Percentiles rank a stretch among this genome's conserved stretches.
Conservation (phyloP, 1,140 invertebrate species). For the Meloidogyne hapla region DNA sequence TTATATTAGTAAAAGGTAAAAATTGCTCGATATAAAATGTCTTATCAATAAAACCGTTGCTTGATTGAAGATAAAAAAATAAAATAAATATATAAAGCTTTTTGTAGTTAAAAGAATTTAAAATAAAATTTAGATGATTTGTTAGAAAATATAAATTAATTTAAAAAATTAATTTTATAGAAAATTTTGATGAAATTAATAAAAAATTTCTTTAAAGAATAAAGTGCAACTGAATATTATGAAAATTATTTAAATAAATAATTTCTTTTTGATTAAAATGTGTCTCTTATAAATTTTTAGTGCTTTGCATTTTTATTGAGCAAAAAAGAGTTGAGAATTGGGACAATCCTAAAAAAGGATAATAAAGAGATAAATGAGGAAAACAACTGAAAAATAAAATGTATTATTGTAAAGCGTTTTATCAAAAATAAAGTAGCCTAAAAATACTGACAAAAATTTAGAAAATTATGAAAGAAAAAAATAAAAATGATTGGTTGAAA, state of each 20-base stretch:
- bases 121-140: no score
- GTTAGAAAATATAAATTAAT: no score
- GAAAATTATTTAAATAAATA: no score
- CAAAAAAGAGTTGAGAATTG: not conserved
- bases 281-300: not conserved
- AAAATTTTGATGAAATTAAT: no score
- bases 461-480: not conserved
- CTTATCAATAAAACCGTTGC: not conserved
- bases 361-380: not conserved
- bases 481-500: not conserved
- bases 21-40: not conserved
- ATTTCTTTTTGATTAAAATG: conserved; percentile 3
- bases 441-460: no score
- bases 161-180: no score
- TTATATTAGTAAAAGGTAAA: not conserved
- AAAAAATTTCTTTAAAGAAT: no score
- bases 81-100: no score
- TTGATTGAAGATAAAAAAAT: no score
- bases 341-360: not conserved
- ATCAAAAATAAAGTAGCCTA: no score
- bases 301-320: not conserved
- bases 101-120: no score
- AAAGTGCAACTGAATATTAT: no score
- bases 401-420: not conserved
- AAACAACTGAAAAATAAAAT: not conserved